Percentiles rank a stretch among this genome's conserved stretches.
Conservation (phyloP, 2,888 invertebrate genomes). For the Cheilosia grossa region DNA sequence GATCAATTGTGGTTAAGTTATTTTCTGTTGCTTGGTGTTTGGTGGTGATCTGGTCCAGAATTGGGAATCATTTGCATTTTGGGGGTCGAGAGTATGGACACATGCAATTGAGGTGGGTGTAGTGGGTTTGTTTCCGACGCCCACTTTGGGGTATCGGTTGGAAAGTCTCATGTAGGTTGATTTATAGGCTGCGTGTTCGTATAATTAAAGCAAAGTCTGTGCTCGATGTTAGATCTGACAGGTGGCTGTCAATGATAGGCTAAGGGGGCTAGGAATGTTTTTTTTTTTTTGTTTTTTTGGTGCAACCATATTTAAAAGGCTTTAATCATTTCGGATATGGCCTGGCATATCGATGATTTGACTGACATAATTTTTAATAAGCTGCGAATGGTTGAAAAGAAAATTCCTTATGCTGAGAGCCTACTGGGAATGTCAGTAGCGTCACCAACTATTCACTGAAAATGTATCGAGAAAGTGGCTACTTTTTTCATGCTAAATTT, state of each 20-base stretch:
- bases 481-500: too few species aligned
- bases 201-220: neutral
- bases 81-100: neutral
- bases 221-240: neutral
- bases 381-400: too few species aligned
- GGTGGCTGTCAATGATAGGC: neutral
- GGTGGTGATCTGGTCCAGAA: conserved; percentile 18
- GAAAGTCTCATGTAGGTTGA: conserved; percentile 12
- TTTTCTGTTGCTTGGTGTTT: neutral
- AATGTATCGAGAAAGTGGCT: too few species aligned
- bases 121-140: conserved; percentile 18
- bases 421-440: too few species aligned
- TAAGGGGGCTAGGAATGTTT: neutral
- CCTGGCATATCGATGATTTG: too few species aligned
- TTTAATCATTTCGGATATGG: too few species aligned
- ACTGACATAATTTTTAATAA: too few species aligned
- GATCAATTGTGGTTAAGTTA: conserved; percentile 8
- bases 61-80: conserved; percentile 32
- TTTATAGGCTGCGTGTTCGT: neutral
- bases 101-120: conserved; percentile 13
- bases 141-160: conserved; percentile 17
- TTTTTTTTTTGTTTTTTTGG: too few species aligned
- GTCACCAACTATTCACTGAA: too few species aligned
- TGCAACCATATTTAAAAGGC: too few species aligned
- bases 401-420: too few species aligned